Percentiles rank a stretch among this genome's conserved stretches.
Conservation (phyloP, 2,113 vertebrate genomes). For the Carassius gibelio region DNA sequence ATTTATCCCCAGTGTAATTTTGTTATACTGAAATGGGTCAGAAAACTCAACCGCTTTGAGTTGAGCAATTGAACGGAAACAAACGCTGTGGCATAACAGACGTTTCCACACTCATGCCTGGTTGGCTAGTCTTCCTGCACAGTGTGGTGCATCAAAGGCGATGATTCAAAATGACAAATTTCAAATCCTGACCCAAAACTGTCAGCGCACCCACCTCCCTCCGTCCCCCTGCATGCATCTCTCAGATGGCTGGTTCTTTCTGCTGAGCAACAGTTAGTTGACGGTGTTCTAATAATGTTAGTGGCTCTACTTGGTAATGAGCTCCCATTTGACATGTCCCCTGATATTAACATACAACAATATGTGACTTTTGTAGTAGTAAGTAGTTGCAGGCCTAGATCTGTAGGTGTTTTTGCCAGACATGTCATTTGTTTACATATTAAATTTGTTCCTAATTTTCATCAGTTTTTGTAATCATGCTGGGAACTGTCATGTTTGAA, state of each 20-base stretch:
- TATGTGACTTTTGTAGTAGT: background rate
- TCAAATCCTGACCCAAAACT: conserved; percentile 42
- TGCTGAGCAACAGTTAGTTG: conserved; percentile 22
- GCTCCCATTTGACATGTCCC: conserved; percentile 17
- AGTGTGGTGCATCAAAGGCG: conserved; percentile 43
- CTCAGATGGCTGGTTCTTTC: conserved; percentile 12
- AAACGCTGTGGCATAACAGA: background rate
- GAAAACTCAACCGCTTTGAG: background rate
- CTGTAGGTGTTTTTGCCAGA: background rate
- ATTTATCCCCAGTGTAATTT: background rate
- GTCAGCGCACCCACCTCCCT: conserved; percentile 1
- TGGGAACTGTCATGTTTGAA: background rate
- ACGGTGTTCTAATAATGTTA: background rate
- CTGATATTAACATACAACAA: background rate
- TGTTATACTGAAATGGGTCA: background rate
- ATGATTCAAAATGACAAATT: conserved; percentile 50
- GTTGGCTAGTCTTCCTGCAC: background rate
- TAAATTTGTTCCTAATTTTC: background rate
- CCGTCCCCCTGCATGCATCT: background rate
- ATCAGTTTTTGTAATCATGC: background rate
- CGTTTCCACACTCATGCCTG: conserved; percentile 4
- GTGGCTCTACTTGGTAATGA: background rate
- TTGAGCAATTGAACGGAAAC: background rate
- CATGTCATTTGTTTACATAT: no score
- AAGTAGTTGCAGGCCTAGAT: background rate